Evolutionary conservation across 2,888 invertebrate species (phyloP), one percentile per base, ranked within the genome.

Genomic region (Prosapia bicincta): DNA sequence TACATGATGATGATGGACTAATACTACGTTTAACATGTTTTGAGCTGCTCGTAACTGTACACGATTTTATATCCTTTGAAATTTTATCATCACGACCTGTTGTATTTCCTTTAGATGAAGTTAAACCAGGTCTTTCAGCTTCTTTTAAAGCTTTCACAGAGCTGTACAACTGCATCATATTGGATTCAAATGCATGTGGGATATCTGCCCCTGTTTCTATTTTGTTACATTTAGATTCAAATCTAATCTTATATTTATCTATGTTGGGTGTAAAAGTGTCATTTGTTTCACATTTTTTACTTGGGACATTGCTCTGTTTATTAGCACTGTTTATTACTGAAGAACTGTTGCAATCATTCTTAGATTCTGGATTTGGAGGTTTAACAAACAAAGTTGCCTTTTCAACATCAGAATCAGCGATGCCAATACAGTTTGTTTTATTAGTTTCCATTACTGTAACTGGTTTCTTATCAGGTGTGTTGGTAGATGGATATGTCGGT

Each of bases 131-230:
- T 23, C 73, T 67, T 20, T 69, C 73, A 10, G 73, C 73, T 43
- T 73, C 73, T 32, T 73, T 73, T 13, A 73, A 54, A 30, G 73
- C 73, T 43, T 66, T 30, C 20, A 73, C 73, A 26, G 73, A 73
- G n/a, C 68, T 68, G 54, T 73, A 73, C 68, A 73, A 43, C 26
- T 73, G 73, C 73, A 73, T 73, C 26, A 73, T 26, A 43, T 73
- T 73, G n/a, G 73, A 73, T 68, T 73, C 73, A 24, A 73, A 73
- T 2, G 73, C 73, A 20, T 69, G 67, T 0, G 73, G 73, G 23
- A 73, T 26, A 20, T 54, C 54, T 9, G 7, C 54, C 7, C 54
- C 54, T 6, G 54, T 54, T 54, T 54, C 54, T 20, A 54, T 20
- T 54, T 54, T 54, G 54, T 20, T 54, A 20, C 54, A 20, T 54